These are phyloP conservation scores for Neoscelio sp. DNA, from an alignment of 2,888 invertebrate genomes.

Conservation along the genomic window DNA sequence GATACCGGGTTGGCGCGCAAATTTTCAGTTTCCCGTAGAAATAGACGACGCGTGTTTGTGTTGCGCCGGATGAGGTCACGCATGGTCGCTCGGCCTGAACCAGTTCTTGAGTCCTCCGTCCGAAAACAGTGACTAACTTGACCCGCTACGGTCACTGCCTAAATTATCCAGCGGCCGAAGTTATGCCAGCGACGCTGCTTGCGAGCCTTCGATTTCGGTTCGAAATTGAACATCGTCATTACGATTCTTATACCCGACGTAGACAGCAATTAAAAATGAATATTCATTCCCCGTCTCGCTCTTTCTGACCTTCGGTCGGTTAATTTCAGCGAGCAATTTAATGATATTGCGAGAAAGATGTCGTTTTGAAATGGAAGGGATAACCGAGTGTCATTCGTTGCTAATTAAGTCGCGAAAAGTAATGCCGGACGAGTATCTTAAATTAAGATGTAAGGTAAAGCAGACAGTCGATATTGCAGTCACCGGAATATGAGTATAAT, in stretches of 20 bases:
- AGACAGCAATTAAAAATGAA: constrained; percentile 37
- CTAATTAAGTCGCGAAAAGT: neutral
- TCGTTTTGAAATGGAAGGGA: neutral
- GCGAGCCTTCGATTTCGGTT: constrained; percentile 28
- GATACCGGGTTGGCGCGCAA: constrained; percentile 65
- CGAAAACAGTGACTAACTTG: constrained; percentile 77
- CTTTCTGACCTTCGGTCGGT: no score
- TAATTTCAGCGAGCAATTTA: no score
- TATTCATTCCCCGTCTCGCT: no score
- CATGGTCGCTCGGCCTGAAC: constrained; percentile 82
- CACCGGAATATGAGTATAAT: no score
- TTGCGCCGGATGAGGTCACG: constrained; percentile 79
- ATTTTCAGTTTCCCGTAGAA: constrained; percentile 73
- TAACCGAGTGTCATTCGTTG: constrained; percentile 2
- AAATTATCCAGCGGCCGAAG: constrained; percentile 72
- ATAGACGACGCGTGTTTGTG: constrained; percentile 58
- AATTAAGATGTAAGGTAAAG: no score
- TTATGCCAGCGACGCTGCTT: constrained; percentile 71
- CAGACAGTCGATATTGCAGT: no score
- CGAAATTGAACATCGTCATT: no score
- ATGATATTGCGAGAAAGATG: neutral
- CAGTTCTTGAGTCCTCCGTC: constrained; percentile 70
- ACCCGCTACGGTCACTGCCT: constrained; percentile 81
- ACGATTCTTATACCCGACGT: constrained; percentile 2
- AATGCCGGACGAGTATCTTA: neutral